Percentiles rank a stretch among this genome's conserved stretches.
Evolutionary conservation across 2,113 vertebrate species (phyloP).

Genomic region (human (Homo sapiens)): DNA sequence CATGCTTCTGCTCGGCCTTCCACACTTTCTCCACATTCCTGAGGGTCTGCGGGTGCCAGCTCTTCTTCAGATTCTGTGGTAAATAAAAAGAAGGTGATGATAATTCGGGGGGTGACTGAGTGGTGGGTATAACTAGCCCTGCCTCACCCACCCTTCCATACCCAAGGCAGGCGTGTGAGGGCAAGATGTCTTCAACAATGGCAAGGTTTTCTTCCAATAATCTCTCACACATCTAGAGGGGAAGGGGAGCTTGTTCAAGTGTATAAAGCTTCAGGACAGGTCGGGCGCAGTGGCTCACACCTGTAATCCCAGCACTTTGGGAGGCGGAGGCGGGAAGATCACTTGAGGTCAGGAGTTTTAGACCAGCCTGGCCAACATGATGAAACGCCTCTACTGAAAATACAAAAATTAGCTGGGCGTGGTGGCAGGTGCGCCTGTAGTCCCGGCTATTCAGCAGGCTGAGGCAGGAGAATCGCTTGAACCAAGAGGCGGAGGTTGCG

Average conservation of each 20-base stretch:
- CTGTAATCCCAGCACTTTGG: too few relatives aligned
- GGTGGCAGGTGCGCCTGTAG: too few relatives aligned
- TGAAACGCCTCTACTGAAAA: too few relatives aligned
- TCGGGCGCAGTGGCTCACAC: too few relatives aligned
- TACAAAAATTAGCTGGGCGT: too few relatives aligned
- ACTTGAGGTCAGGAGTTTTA: too few relatives aligned
- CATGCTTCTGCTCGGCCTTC: conserved; percentile 98
- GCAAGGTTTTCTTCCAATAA: not conserved
- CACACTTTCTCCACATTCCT: conserved; percentile 99
- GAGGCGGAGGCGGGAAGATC: too few relatives aligned
- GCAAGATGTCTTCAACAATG: not conserved
- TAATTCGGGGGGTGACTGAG: not conserved
- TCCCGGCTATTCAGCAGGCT: too few relatives aligned
- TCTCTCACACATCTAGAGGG: not conserved
- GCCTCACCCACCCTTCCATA: not conserved
- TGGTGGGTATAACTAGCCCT: not conserved
- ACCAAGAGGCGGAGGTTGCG: too few relatives aligned
- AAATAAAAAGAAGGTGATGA: not conserved
- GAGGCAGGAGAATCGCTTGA: too few relatives aligned
- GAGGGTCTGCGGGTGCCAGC: conserved; percentile 98
- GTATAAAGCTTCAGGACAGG: not conserved
- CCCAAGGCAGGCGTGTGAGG: not conserved
- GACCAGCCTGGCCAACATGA: too few relatives aligned
- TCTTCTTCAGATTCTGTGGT: conserved; percentile 96
- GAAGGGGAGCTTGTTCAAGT: not conserved